These are phyloP conservation scores for Apostichopus parvimensis DNA, from an alignment of 35 echinoderm and acorn worm species.

Conservation along the genomic window DNA sequence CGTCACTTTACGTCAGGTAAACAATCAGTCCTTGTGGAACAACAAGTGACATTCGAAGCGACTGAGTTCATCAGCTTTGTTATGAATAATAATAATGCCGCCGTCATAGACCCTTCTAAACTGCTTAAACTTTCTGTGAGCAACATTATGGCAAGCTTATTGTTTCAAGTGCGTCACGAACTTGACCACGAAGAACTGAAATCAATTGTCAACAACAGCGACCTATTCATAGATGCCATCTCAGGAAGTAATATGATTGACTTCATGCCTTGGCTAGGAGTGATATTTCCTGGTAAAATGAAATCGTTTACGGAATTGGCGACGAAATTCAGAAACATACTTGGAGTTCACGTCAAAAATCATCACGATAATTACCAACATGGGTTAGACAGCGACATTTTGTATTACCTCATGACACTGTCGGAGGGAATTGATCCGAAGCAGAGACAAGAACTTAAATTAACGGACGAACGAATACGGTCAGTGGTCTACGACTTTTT, in stretches of 20 bases:
- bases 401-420: constrained; percentile 71
- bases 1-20: constrained; percentile 70
- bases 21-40: constrained; percentile 60
- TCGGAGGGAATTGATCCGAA: constrained; percentile 11
- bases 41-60: constrained; percentile 63
- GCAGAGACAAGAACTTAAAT: constrained; percentile 25
- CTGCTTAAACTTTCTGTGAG: constrained; percentile 59
- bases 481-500: constrained; percentile 43
- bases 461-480: constrained; percentile 57
- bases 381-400: constrained; percentile 64
- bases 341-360: constrained; percentile 24
- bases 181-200: neutral
- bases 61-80: constrained; percentile 58
- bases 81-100: constrained; percentile 47
- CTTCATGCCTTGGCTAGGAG: constrained; percentile 78
- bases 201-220: constrained; percentile 42
- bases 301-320: constrained; percentile 38
- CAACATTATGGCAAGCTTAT: constrained; percentile 75
- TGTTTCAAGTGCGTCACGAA: constrained; percentile 56
- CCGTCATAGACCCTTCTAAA: constrained; percentile 37
- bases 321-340: constrained; percentile 12
- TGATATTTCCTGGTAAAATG: constrained; percentile 48
- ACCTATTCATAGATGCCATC: constrained; percentile 55
- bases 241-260: constrained; percentile 68
- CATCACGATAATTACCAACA: constrained; percentile 57